Evolutionary conservation across 2,797 vertebrate genomes (phyloP).

Genomic region (Arctocebus calabarensis): DNA sequence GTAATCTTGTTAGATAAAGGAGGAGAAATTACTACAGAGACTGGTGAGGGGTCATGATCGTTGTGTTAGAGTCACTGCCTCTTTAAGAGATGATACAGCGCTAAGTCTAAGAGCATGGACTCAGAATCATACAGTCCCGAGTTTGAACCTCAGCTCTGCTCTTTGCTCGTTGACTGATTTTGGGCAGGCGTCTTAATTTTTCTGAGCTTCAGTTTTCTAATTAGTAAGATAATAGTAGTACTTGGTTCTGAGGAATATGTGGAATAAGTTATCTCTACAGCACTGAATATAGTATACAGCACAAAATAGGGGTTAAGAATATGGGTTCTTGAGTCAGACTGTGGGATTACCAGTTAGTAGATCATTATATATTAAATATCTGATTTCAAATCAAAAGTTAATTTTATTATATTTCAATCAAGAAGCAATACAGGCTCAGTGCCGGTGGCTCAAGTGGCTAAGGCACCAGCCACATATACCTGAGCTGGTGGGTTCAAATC

Average conservation of each 20-base stretch:
- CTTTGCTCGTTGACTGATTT: background rate
- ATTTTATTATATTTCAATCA: too few species aligned
- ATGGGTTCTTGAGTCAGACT: background rate
- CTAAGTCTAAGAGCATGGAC: background rate
- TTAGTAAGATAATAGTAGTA: constrained; percentile 33
- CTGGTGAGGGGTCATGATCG: background rate
- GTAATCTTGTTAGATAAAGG: background rate
- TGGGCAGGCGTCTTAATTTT: background rate
- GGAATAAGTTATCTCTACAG: background rate
- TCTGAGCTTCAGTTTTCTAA: background rate
- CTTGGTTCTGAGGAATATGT: background rate
- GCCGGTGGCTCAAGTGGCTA: too few species aligned
- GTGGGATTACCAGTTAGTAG: background rate
- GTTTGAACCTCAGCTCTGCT: background rate
- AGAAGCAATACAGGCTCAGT: too few species aligned
- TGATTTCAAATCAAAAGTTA: too few species aligned
- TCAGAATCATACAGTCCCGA: background rate
- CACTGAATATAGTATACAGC: background rate
- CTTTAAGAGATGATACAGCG: background rate
- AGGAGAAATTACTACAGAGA: background rate
- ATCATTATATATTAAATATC: too few species aligned
- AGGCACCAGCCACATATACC: too few species aligned
- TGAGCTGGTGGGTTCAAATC: too few species aligned
- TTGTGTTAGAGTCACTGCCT: background rate
- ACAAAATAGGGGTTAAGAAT: background rate